Evolutionary conservation across 2,888 invertebrate genomes (phyloP), one percentile per base, ranked within the genome.

Genomic region (Eilema sororculum): DNA sequence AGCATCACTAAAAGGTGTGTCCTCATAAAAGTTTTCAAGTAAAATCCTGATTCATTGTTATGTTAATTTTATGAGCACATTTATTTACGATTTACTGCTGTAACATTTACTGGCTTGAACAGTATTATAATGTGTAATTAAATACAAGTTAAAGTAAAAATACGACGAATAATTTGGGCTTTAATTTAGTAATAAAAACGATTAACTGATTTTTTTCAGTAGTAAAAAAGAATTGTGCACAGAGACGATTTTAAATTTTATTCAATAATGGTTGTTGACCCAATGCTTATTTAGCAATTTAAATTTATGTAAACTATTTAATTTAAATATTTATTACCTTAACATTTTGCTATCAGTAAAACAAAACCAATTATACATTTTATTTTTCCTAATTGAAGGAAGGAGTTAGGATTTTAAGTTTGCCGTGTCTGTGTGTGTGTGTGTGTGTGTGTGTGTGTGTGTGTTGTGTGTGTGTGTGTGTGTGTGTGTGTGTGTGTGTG

Each of bases 41-140:
- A 71, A 64, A 59, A 60, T 60, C 69, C 72, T 78, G 79, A 74
- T 71, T 71, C 76, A 76, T 72, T 78, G 73, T 76, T 78, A 68
- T 74, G 82, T 66, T 57, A 80, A 79, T 80, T 82, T 73, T 75
- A 77, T 74, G 76, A 69, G 70, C 67, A 74, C 73, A 74, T 75
- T 74, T 73, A 72, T 78, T 73, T 74, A 72, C 70, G 65, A 76
- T 78, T 69, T 67, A 67, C 59, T 59, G 46, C 69, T 57, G 41
- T 67, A 67, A 68, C 72, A 65, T 74, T 68, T 66, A 46, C 25
- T 73, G 62, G 20, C 59, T 71, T 75, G 33, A 64, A 67, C 30
- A 72, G 52, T 76, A 58, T 52, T 70, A 46, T 67, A 63, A 68
- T 73, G 68, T 65, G 61, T 69, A 72, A 73, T 81, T 73, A 68